These are phyloP conservation scores for Oxyscelio sp. DNA, from an alignment of 2,888 invertebrate species.

Conservation along the genomic window DNA sequence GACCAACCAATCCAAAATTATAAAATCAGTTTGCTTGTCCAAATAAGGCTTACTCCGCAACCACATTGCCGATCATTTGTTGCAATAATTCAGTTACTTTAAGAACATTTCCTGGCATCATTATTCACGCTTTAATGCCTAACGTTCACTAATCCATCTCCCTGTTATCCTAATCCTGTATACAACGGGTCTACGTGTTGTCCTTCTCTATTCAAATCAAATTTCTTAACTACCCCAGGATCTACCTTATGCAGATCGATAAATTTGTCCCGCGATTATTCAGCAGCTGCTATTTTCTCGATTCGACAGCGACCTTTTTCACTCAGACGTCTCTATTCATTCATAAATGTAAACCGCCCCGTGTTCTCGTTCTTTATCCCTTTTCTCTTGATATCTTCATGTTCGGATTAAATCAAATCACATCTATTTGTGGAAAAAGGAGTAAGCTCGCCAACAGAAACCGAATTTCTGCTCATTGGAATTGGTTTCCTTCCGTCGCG, in stretches of 20 bases:
- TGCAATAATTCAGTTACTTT: constrained; percentile 50
- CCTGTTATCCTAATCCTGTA: background rate
- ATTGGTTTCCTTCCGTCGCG: constrained; percentile 28
- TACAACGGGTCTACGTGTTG: background rate
- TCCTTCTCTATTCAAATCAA: constrained; percentile 17
- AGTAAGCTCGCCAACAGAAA: background rate
- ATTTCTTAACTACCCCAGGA: constrained; percentile 7
- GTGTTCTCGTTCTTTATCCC: background rate
- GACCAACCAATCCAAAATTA: constrained; percentile 8
- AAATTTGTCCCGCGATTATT: constrained; percentile 28
- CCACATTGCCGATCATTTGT: constrained; percentile 50
- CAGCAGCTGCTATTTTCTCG: constrained; percentile 22
- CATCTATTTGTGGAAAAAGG: constrained; percentile 30
- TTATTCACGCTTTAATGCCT: constrained; percentile 58
- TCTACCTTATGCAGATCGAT: constrained; percentile 25
- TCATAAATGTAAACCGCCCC: constrained; percentile 25
- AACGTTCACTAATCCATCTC: constrained; percentile 55
- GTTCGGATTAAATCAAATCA: constrained; percentile 39
- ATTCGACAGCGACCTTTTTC: constrained; percentile 23
- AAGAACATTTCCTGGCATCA: constrained; percentile 59
- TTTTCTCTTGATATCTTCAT: constrained; percentile 12
- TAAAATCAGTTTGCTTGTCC: background rate
- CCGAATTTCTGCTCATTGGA: constrained; percentile 6
- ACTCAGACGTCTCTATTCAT: constrained; percentile 9
- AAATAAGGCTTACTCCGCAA: constrained; percentile 5